Conservation (phyloP, 2,113 vertebrate genomes). For the Clarias magur region DNA sequence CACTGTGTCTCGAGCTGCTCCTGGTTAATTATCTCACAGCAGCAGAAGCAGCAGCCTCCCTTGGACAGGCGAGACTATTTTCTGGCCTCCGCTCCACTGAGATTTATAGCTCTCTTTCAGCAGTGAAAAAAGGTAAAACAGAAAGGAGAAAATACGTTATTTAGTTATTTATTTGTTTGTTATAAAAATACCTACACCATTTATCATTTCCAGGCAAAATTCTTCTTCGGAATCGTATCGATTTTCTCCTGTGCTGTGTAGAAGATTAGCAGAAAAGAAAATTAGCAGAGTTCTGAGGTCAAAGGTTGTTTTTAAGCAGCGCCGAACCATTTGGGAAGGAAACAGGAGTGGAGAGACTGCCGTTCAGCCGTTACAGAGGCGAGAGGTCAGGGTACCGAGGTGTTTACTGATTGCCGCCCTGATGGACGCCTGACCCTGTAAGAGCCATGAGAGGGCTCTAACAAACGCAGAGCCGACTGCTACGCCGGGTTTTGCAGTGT, state of each 20-base stretch:
- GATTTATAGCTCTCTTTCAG: slow-evolving; percentile 63
- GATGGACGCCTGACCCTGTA: not conserved
- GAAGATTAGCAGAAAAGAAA: too few relatives aligned
- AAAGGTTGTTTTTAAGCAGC: not conserved
- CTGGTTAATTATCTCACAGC: slow-evolving; percentile 40
- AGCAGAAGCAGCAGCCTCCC: slow-evolving; percentile 1
- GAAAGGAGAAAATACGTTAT: not conserved
- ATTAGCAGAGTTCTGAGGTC: not conserved
- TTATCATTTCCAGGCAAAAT: not conserved
- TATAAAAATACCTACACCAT: not conserved
- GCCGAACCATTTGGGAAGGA: not conserved
- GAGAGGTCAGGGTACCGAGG: not conserved
- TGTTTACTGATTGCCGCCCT: not conserved
- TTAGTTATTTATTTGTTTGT: not conserved
- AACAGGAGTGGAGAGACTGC: not conserved
- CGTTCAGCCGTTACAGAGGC: not conserved
- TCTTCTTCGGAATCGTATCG: not conserved
- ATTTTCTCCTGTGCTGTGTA: not conserved
- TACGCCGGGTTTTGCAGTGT: not conserved
- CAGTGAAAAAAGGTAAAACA: slow-evolving; percentile 1
- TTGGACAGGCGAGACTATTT: slow-evolving; percentile 16
- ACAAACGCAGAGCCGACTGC: not conserved
- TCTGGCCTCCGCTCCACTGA: slow-evolving; percentile 18
- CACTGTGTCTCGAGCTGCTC: slow-evolving; percentile 29
- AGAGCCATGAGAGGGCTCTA: not conserved